Evolutionary conservation across 2,888 invertebrate species (phyloP), one percentile per base, ranked within the genome.

Genomic region (Ophioninae sp.): DNA sequence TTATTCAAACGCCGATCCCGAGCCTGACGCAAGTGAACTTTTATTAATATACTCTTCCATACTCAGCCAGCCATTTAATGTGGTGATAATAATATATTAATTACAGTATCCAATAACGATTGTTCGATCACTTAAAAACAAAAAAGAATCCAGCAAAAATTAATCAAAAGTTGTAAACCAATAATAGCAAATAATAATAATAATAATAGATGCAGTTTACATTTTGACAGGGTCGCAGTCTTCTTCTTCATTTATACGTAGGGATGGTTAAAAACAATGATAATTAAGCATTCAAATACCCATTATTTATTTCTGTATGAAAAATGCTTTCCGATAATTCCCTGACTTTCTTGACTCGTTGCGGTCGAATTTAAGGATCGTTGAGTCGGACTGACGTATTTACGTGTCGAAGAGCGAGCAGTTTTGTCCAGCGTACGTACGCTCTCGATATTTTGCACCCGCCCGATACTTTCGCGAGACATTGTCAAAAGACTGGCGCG

Each of bases 401-500:
- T 81, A 6, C 82, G 72, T 56, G 81, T 84, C 59, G 84, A 81
- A 10, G 58, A n/a, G 13, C 63, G 64, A 67, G 44, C 22, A 20
- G 22, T n/a, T 9, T 20, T 69, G 10, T 84, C 67, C 22, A 72
- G 72, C 8, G 82, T 75, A 10, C 81, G 82, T 76, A 63, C 67
- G 0, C 79, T 79, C 63, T 89, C 85, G 72, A 91, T 85, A 44
- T 89, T 90, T 41, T 89, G 78, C 61, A 91, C 17, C 37, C 87
- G 88, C 61, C 88, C 85, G 44, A 89, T 80, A 75, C 90, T 91
- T 79, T 86, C 89, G 23, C 86, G 87, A 6, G 88, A 88, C n/a
- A 88, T 87, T 39, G 83, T 56, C n/a, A 81, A 51, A 23, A 67
- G 10, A 64, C 87, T 88, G 8, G 65, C 76, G 44, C 82, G 71